Base-by-base conservation (phyloP, 2,797 vertebrate genomes). In the Chloroceryle amazona region DNA sequence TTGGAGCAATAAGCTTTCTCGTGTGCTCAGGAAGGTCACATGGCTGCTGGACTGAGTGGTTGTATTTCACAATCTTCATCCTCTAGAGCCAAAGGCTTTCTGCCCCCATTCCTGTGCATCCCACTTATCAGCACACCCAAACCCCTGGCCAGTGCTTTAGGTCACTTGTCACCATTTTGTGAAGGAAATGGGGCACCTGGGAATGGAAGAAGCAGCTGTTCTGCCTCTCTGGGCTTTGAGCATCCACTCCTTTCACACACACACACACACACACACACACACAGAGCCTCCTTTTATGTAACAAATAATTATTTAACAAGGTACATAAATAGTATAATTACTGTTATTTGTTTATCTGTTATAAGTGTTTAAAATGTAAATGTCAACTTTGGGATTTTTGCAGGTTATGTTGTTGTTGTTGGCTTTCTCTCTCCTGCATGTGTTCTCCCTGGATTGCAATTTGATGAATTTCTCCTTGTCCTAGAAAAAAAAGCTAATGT, bases 311-410 rank as follows among this genome's bases (percentile, higher is more conserved):
- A 92, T 67, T 90, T 96, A 95, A 94, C 95, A 93, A 96, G 95
- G 95, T 97, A 98, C 97, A 98, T 97, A 98, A 98, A 98, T 97
- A 95, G 78, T 88, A 91, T 98, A 98, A 98, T 98, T 98, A 97
- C 97, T 95, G 97, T 96, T 97, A 95, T 98, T 98, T 98, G 97
- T 98, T 98, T 97, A 97, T 96, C 96, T 96, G 95, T 94, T 97
- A 87, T 70, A 95, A 98, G 97, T 82, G 92, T 97, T 98, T 98
- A 97, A 97, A 97, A 98, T 96, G 96, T 97, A 98, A 97, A 98
- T 98, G 97, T 97, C 97, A 97, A 85, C 94, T 92, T 82, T 61
- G 97, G 97, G 94, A 66, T 66, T 84, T 95, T 91, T 92, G 81
- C 91, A 86, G 81, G 89, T 57, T 95, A 71, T 82, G 71, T 29